Percentiles rank a stretch among this genome's conserved stretches.
Evolutionary conservation across 2,113 vertebrate genomes (phyloP).

Genomic region (Takifugu bimaculatus): DNA sequence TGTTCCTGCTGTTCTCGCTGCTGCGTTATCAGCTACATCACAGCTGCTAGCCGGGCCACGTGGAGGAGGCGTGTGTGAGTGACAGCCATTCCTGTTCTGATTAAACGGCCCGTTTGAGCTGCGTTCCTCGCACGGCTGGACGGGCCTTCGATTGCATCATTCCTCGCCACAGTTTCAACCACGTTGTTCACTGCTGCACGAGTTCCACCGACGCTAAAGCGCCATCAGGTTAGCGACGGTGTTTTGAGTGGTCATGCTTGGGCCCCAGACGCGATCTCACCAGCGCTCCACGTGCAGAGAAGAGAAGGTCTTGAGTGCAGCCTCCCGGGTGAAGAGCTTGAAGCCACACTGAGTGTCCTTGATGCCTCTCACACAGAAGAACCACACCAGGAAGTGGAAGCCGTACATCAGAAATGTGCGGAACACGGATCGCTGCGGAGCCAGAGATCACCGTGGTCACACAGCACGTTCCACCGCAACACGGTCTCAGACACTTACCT

Average conservation of each 20-base stretch:
- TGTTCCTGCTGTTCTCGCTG: background rate
- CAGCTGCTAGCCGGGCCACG: too few species aligned
- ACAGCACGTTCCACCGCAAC: background rate
- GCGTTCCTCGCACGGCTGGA: too few species aligned
- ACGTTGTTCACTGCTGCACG: too few species aligned
- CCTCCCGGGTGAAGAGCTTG: slow-evolving; percentile 92
- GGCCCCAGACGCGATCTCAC: slow-evolving; percentile 61
- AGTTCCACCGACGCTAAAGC: too few species aligned
- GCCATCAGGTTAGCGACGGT: too few species aligned
- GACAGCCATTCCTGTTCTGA: background rate
- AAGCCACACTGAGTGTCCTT: slow-evolving; percentile 95
- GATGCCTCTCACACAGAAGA: slow-evolving; percentile 91
- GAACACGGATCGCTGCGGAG: slow-evolving; percentile 87
- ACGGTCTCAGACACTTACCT: slow-evolving; percentile 71
- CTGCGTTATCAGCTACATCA: background rate
- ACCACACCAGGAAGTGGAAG: slow-evolving; percentile 98
- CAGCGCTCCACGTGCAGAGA: slow-evolving; percentile 91
- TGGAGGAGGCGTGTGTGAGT: too few species aligned
- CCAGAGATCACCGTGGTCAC: background rate
- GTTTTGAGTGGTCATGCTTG: too few species aligned
- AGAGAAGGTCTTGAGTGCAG: slow-evolving; percentile 86
- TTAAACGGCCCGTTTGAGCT: background rate
- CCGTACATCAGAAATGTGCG: slow-evolving; percentile 93
- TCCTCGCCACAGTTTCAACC: too few species aligned
- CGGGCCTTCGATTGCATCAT: too few species aligned